Conservation (phyloP, 2,113 vertebrate species). For the Corynorhinus townsendii region DNA sequence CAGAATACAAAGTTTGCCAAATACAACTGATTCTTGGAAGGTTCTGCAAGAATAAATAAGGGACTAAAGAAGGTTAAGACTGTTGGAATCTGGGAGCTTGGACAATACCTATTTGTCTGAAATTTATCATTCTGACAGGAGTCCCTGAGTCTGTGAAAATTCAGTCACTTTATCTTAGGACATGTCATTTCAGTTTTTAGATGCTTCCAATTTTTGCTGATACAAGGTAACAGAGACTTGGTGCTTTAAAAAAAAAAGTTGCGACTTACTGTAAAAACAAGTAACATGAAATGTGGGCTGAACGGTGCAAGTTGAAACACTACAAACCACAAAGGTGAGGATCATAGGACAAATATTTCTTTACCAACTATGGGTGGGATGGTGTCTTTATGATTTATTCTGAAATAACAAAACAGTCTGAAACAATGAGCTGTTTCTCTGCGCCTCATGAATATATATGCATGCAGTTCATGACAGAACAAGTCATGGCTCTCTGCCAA, state of each 20-base stretch:
- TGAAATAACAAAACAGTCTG: conserved; percentile 77
- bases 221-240: neutral
- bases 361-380: conserved; percentile 59
- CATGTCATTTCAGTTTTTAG: neutral
- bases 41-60: conserved; percentile 48
- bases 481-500: conserved; percentile 64
- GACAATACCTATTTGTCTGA: neutral
- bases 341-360: conserved; percentile 68
- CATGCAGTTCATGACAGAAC: conserved; percentile 76
- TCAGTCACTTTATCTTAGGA: neutral
- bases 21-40: conserved; percentile 28
- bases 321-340: conserved; percentile 67
- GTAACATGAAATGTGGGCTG: neutral
- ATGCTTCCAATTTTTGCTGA: neutral
- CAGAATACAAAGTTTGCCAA: neutral
- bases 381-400: conserved; percentile 67
- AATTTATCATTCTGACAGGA: neutral
- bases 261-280: neutral
- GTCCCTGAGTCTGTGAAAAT: neutral
- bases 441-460: conserved; percentile 66
- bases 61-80: conserved; percentile 16
- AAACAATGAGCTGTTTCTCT: conserved; percentile 76
- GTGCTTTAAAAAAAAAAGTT: neutral
- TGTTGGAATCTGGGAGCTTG: conserved; percentile 36
- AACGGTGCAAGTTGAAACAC: conserved; percentile 61